phyloP scores from a whole-genome alignment of 2,797 vertebrate genomes.

The Esox masquinongy region DNA sequence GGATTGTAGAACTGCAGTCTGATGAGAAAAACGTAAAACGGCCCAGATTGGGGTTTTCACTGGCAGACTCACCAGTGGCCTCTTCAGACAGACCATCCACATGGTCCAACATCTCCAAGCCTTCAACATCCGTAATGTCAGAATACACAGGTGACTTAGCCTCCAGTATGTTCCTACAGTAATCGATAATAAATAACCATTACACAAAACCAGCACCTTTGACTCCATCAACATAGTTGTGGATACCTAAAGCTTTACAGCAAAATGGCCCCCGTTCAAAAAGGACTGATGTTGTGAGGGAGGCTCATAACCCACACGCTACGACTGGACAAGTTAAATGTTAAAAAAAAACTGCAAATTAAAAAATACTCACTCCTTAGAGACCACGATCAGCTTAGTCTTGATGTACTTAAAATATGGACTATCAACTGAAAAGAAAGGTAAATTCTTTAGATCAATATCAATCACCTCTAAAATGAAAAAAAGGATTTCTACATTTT shows the following conservation, averaged over 20 bases:
- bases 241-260: not conserved
- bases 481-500: constrained; percentile 13
- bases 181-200: constrained; percentile 73
- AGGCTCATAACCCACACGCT: not conserved
- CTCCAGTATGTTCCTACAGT: constrained; percentile 73
- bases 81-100: constrained; percentile 62
- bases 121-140: constrained; percentile 59
- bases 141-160: constrained; percentile 55
- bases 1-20: constrained; percentile 21
- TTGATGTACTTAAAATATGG: constrained; percentile 76
- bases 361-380: constrained; percentile 75
- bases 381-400: constrained; percentile 78
- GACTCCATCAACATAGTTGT: no score
- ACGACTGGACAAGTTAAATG: not conserved
- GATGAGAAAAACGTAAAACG: constrained; percentile 24
- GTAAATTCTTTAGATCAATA: constrained; percentile 9
- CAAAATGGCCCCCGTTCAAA: not conserved
- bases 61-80: constrained; percentile 72
- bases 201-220: constrained; percentile 54
- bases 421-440: constrained; percentile 67
- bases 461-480: not conserved
- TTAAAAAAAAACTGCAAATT: constrained; percentile 16
- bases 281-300: not conserved
- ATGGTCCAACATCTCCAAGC: constrained; percentile 59
- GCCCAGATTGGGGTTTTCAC: constrained; percentile 26